phyloP scores from a whole-genome alignment of 1,140 invertebrate genomes.

The Brachionus sp. region DNA sequence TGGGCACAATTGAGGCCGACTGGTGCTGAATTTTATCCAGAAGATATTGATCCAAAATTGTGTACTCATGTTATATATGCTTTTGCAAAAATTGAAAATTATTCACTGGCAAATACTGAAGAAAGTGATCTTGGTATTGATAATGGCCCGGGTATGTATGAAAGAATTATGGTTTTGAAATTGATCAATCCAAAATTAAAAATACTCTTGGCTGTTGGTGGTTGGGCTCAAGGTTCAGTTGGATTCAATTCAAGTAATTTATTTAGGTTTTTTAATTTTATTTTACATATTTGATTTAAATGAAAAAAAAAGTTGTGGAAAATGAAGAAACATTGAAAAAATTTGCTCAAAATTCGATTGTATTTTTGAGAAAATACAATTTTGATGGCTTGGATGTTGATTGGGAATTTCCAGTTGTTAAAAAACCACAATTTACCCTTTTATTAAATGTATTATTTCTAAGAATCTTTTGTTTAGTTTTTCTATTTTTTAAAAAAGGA shows the following conservation, averaged over 20 bases:
- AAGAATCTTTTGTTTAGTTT: background rate
- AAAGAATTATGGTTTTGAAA: conserved; percentile 18
- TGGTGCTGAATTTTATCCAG: conserved; percentile 76
- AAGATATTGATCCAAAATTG: conserved; percentile 75
- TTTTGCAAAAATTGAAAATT: conserved; percentile 69
- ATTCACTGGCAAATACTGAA: conserved; percentile 74
- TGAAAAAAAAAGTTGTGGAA: conserved; percentile 80
- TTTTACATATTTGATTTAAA: conserved; percentile 49
- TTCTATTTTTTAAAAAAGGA: conserved; percentile 33
- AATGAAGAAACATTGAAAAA: conserved; percentile 56
- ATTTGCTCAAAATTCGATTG: conserved; percentile 46
- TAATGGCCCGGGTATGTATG: conserved; percentile 25
- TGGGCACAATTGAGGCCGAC: conserved; percentile 84
- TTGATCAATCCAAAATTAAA: background rate
- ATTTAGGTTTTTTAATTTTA: background rate
- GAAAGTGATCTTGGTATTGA: conserved; percentile 69
- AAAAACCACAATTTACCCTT: conserved; percentile 47
- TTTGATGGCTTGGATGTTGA: conserved; percentile 49
- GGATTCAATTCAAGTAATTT: background rate
- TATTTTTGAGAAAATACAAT: conserved; percentile 61
- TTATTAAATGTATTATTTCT: conserved; percentile 44
- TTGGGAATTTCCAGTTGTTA: conserved; percentile 51
- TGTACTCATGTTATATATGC: conserved; percentile 93
- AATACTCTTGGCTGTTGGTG: conserved; percentile 52
- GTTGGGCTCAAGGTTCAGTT: conserved; percentile 74